A percentile compares a stretch with the other conserved stretches of the same genome.
Evolutionary conservation across 2,113 vertebrate species (phyloP).

Genomic region (Oncorhynchus gorbuscha): DNA sequence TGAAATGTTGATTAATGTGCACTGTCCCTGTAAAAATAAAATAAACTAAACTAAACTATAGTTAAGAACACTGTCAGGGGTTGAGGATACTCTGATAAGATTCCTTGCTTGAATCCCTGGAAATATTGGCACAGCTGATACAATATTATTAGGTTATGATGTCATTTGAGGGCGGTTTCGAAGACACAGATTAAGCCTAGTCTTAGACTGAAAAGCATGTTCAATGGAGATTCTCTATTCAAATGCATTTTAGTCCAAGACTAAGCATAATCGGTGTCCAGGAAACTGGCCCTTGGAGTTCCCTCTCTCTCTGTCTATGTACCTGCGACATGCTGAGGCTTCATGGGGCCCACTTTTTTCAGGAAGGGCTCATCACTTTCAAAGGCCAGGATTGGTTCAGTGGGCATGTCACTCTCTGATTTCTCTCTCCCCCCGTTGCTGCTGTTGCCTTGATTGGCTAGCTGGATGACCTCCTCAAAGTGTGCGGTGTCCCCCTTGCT

Average conservation of each 20-base stretch:
- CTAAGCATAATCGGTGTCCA: no score
- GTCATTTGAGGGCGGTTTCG: no score
- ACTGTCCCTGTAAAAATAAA: no score
- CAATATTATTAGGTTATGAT: no score
- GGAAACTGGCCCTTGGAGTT: no score
- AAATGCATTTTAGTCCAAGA: no score
- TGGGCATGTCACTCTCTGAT: slow-evolving; percentile 65
- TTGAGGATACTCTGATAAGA: background rate
- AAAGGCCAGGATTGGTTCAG: slow-evolving; percentile 83
- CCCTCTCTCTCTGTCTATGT: slow-evolving; percentile 12
- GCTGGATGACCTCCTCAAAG: slow-evolving; percentile 76
- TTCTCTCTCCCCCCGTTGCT: slow-evolving; percentile 70
- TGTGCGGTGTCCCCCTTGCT: slow-evolving; percentile 71
- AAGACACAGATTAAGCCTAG: no score
- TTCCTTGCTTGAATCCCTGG: background rate
- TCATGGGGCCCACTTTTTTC: slow-evolving; percentile 83
- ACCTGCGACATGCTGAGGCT: slow-evolving; percentile 93
- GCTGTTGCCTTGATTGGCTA: slow-evolving; percentile 74
- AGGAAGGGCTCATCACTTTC: slow-evolving; percentile 87
- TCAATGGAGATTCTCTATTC: no score
- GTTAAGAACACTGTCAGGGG: background rate
- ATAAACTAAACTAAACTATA: no score
- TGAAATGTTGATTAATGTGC: no score
- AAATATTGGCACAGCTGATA: background rate
- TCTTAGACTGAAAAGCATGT: no score